Conservation (phyloP, 1,140 invertebrate species). For the Bombus confusus region DNA sequence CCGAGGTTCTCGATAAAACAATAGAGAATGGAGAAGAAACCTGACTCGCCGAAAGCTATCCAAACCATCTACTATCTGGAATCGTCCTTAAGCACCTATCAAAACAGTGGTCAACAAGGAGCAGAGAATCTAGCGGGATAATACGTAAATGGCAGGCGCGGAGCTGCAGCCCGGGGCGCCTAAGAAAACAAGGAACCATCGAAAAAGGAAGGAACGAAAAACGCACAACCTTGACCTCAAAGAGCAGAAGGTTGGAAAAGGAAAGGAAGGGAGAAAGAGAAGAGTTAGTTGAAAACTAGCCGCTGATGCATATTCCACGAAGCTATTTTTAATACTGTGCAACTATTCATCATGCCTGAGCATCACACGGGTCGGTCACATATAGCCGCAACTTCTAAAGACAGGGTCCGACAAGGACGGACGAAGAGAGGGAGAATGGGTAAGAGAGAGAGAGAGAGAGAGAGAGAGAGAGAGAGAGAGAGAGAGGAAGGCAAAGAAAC, state of each 20-base stretch:
- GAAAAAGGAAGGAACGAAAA: neutral
- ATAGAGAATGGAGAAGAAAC: neutral
- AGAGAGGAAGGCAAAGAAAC: neutral
- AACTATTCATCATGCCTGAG: conserved; percentile 41
- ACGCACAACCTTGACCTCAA: conserved; percentile 26
- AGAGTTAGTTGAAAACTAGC: neutral
- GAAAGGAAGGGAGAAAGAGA: neutral
- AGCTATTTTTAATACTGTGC: conserved; percentile 33
- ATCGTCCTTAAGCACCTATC: neutral
- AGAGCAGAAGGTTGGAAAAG: neutral
- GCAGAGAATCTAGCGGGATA: neutral
- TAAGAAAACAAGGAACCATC: conserved; percentile 8
- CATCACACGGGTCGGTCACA: conserved; percentile 26
- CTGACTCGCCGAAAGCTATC: neutral
- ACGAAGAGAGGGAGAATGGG: neutral
- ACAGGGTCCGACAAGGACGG: neutral
- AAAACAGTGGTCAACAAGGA: neutral
- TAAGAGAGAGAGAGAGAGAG: neutral
- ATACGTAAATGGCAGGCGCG: neutral
- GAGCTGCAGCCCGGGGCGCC: neutral
- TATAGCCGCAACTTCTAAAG: conserved; percentile 30
- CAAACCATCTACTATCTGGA: neutral
- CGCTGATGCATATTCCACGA: conserved; percentile 5
- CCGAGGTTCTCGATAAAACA: neutral
- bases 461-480: neutral